These are phyloP conservation scores for Drosophila paucipuncta DNA, from an alignment of 2,888 invertebrate genomes.

Conservation along the genomic window DNA sequence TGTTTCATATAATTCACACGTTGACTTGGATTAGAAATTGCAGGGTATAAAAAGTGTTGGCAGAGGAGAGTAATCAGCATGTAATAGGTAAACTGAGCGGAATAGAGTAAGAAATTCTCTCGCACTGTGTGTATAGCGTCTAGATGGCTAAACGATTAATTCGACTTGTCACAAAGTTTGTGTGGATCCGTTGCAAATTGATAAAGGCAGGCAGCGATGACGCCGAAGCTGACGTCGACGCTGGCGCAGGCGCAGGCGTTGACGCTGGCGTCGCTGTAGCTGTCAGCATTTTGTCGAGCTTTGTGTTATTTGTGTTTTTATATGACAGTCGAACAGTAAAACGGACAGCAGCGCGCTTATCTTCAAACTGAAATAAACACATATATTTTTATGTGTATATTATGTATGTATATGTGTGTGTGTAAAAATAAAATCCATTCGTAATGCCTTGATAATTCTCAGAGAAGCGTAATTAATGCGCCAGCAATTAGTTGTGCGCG, in stretches of 20 bases:
- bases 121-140: background rate
- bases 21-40: background rate
- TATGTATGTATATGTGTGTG: background rate
- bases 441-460: conserved; percentile 37
- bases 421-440: conserved; percentile 23
- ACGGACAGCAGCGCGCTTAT: conserved; percentile 63
- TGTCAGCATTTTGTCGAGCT: conserved; percentile 43
- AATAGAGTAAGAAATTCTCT: conserved; percentile 6
- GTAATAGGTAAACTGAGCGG: conserved; percentile 3
- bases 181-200: conserved; percentile 58
- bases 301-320: conserved; percentile 42
- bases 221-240: conserved; percentile 7
- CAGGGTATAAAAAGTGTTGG: conserved; percentile 38
- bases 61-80: conserved; percentile 26
- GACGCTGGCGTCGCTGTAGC: conserved; percentile 15
- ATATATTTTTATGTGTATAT: background rate
- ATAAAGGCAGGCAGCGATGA: conserved; percentile 55
- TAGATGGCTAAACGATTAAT: conserved; percentile 69
- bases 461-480: conserved; percentile 56
- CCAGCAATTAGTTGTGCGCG: conserved; percentile 59
- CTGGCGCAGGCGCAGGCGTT: conserved; percentile 5
- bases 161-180: conserved; percentile 60
- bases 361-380: conserved; percentile 41
- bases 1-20: background rate
- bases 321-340: conserved; percentile 44